Evolutionary conservation across 2,888 invertebrate genomes (phyloP), one percentile per base, ranked within the genome.

Genomic region (Tenthredo scrophulariae): DNA sequence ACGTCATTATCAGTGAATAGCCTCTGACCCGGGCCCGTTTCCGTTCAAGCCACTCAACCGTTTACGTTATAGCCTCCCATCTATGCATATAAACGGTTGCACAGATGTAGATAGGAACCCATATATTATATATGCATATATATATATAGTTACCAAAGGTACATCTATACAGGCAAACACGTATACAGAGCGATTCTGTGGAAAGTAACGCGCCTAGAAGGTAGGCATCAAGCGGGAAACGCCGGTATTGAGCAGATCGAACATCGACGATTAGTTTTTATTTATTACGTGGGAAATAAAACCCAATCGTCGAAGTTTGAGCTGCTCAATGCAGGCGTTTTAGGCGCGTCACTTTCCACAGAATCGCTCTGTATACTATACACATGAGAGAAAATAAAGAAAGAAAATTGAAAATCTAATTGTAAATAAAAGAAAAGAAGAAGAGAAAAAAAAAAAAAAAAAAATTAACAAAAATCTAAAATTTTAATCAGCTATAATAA

Each of bases 1-100:
- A 80, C 80, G 80, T 80, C 80, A 80, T 80, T 80, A 80, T 80
- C 83, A 83, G 65, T 83, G 70, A 46, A 83, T 83, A 83, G 83
- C 83, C 83, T 83, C 65, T 83, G 83, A 83, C 83, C 83, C 83
- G 83, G 67, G 83, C 83, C 67, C 83, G 70, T 83, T 83, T 83
- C 83, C 83, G 83, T 83, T 83, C 70, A 67, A 67, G 18, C 67
- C 83, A 83, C 67, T 70, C 83, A 22, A 80, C 80, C 80, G 62
- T 58, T 65, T 43, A 58, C 80, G 80, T 58, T 65, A 77, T 50
- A 40, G 37, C 54, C 67, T 46, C 83, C 33, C 67, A 67, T 70
- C 67, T 67, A 58, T 80, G 40, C 80, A 80, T 58, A 80, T 40
- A 80, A n/a, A 80, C 58, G 15, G n/a, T 54, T 72, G 29, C 70